A percentile compares a stretch with the other conserved stretches of the same genome.
phyloP scores from a whole-genome alignment of 2,113 vertebrate species.

The Gallinago paraguaiae region DNA sequence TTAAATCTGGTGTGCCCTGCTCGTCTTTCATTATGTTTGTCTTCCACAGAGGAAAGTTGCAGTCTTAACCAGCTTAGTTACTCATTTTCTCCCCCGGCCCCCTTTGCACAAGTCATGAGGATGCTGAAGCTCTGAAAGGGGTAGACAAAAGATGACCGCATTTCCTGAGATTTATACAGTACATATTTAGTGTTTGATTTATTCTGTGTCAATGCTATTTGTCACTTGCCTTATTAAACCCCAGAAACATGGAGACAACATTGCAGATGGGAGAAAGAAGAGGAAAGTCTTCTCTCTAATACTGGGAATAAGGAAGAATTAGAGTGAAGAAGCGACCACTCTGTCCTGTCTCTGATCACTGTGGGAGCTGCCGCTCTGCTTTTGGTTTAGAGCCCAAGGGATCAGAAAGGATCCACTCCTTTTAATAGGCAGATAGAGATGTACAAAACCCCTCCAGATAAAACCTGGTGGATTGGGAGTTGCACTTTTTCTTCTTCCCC shows the following conservation, averaged over 20 bases:
- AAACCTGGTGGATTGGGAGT: not conserved
- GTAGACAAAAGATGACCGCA: slow-evolving; percentile 36
- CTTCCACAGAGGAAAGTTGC: not conserved
- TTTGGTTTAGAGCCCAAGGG: not conserved
- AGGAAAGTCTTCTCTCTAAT: not conserved
- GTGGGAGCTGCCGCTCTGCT: not conserved
- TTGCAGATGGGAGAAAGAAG: not conserved
- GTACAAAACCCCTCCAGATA: not conserved
- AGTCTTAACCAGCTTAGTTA: not conserved
- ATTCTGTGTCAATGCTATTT: not conserved
- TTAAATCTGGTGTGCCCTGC: not conserved
- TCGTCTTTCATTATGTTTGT: not conserved
- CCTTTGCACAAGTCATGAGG: not conserved
- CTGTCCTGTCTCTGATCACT: not conserved
- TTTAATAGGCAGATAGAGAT: not conserved
- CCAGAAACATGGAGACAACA: not conserved
- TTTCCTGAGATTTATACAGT: not conserved
- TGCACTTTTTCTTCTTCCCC: not conserved
- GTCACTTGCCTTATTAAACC: slow-evolving; percentile 24
- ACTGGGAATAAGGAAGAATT: not conserved
- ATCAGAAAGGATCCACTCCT: not conserved
- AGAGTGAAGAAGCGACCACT: not conserved
- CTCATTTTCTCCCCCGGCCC: not conserved
- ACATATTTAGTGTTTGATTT: slow-evolving; percentile 35
- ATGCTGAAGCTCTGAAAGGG: not conserved